Evolutionary conservation across 2,888 invertebrate genomes (phyloP), one percentile per base, ranked within the genome.

Genomic region (Chrysodeixis includens): DNA sequence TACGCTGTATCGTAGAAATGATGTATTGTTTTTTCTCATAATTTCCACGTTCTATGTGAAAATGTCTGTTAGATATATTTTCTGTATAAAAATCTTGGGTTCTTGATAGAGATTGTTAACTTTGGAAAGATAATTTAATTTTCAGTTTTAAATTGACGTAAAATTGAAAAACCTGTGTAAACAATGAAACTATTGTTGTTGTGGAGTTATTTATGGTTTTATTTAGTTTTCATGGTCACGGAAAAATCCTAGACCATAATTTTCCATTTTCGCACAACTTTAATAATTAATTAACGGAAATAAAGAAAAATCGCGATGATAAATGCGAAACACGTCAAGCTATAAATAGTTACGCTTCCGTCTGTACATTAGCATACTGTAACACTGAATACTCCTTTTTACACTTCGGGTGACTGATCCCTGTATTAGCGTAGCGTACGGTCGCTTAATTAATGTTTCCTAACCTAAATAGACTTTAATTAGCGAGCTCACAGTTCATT

Each of bases 401-500:
- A 67, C 78, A 76, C 80, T 74, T 71, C 80, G 82, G 86, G 83
- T 80, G 82, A 83, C 74, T 85, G 83, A 79, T 83, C 82, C 76
- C 72, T 46, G 68, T 76, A 61, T 72, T 76, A 77, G 73, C 66
- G 68, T 66, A 65, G 63, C 60, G 60, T 73, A 74, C 72, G 73
- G 68, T 55, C 73, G 76, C 70, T 87, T 89, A 90, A 91, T 91
- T 89, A 88, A 86, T 85, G 87, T 80, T 88, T 90, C 91, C 91
- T 90, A 89, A 87, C 90, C 90, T 85, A 90, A 87, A 91, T 90
- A 87, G 80, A 84, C 79, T 80, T 82, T 86, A 90, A 90, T 90
- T 88, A 83, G 76, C 68, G 73, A 71, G 65, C 79, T 80, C 75
- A 70, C 74, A 69, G 74, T 65, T 70, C 67, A 73, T 82, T 70